phyloP scores from a whole-genome alignment of 2,797 vertebrate genomes.

The Syngnathus acus region DNA sequence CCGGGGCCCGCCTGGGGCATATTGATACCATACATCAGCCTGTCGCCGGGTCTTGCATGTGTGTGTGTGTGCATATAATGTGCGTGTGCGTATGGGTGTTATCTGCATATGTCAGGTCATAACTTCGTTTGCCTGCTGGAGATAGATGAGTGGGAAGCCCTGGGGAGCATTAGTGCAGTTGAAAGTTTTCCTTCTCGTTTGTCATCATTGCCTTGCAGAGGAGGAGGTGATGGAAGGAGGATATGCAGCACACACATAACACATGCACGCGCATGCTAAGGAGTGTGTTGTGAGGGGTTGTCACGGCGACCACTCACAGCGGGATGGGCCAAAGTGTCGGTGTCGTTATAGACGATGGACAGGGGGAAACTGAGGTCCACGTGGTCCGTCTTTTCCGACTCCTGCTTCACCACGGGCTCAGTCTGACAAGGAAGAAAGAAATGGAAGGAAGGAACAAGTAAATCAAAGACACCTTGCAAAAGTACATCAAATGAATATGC shows the following conservation, averaged over 20 bases:
- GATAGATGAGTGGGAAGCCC: conserved; percentile 64
- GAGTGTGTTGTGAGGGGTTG: conserved; percentile 3
- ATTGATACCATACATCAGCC: conserved; percentile 78
- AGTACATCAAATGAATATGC: too few species aligned
- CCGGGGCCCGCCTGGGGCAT: conserved; percentile 70
- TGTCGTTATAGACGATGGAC: conserved; percentile 87
- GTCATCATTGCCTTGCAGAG: conserved; percentile 52
- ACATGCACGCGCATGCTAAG: not conserved
- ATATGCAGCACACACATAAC: not conserved
- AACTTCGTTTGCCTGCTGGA: conserved; percentile 67
- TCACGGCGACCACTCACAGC: conserved; percentile 71
- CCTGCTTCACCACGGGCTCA: conserved; percentile 68
- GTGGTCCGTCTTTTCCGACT: conserved; percentile 45
- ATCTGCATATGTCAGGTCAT: conserved; percentile 69
- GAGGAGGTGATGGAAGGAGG: conserved; percentile 27
- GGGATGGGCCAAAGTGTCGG: conserved; percentile 82
- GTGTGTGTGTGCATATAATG: conserved; percentile 4
- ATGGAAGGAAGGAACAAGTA: not conserved
- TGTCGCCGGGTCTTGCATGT: conserved; percentile 34
- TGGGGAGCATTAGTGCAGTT: conserved; percentile 64
- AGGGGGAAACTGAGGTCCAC: conserved; percentile 74
- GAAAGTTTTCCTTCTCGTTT: conserved; percentile 66
- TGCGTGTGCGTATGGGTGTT: conserved; percentile 41
- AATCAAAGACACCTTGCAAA: not conserved
- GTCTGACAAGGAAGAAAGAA: conserved; percentile 18